Conservation (phyloP, 1,140 invertebrate species). For the Macrotrachela quadricornifera region DNA sequence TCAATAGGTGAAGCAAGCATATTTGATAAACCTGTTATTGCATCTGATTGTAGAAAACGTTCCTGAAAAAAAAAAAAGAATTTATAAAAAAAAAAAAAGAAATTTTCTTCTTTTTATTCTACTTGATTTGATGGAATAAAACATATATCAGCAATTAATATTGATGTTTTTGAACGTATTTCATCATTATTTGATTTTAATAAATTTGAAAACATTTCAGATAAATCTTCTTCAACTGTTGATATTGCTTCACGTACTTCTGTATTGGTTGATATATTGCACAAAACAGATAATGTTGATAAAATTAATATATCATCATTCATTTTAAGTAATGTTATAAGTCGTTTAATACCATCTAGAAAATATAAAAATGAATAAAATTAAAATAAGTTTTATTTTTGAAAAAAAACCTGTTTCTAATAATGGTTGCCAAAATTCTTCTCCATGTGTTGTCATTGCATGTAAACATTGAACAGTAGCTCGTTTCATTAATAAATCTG, state of each 20-base stretch:
- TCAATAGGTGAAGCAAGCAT: slow-evolving; percentile 24
- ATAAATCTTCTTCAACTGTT: slow-evolving; percentile 15
- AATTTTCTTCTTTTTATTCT: too few species aligned
- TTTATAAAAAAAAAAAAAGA: too few species aligned
- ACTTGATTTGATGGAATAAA: slow-evolving; percentile 21
- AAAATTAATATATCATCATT: slow-evolving; percentile 21
- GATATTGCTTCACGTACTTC: slow-evolving; percentile 17
- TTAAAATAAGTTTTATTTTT: background rate
- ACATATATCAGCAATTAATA: slow-evolving; percentile 25
- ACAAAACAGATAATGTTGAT: slow-evolving; percentile 23
- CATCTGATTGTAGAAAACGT: slow-evolving; percentile 1
- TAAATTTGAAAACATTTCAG: slow-evolving; percentile 16
- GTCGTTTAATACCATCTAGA: slow-evolving; percentile 20
- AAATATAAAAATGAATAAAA: background rate
- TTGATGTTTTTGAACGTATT: slow-evolving; percentile 24
- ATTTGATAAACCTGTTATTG: background rate
- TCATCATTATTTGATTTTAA: slow-evolving; percentile 21
- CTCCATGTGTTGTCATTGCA: slow-evolving; percentile 19
- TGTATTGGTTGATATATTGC: slow-evolving; percentile 25
- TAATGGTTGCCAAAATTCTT: slow-evolving; percentile 23
- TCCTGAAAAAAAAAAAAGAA: slow-evolving; percentile 11
- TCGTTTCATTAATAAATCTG: slow-evolving; percentile 17
- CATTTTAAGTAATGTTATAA: slow-evolving; percentile 17
- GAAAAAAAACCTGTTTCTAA: slow-evolving; percentile 19
- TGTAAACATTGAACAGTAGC: slow-evolving; percentile 27